Base-by-base conservation (phyloP, 2,888 invertebrate genomes). In the Sarcophaga subvicina region DNA sequence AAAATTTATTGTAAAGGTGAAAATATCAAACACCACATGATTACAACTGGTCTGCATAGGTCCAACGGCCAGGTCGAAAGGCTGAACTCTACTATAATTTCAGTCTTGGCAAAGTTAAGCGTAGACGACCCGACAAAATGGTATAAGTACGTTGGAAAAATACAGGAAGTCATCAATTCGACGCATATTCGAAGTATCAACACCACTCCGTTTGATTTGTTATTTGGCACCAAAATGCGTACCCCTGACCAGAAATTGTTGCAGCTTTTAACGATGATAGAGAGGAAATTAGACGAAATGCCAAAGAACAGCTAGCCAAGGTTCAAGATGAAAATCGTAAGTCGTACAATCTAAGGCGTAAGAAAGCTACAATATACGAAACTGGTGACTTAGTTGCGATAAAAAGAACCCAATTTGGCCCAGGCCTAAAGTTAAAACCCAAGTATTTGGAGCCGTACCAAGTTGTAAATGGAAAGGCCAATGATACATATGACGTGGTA, bases 1-100 rank as follows among this genome's bases (percentile, higher is more conserved):
- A 37, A 88, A 82, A 84, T 90, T 0, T 93, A 92, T 83, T 92
- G 93, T 85, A 54, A 89, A 20, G 89, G 89, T 2, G 91, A 93
- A 80, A 87, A 87, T 0, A 84, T 86, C 14, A 69, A 78, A 47
- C 80, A 82, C 8, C 45, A 37, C n/a, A 78, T 80, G 49, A 83
- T 86, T 20, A 87, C 87, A 14, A 88, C 83, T 37, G 84, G 85
- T 69, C 25, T 88, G 20, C 85, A 85, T 17, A 25, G 87, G 2
- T 80, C 81, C 3, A 88, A 87, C 60, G 85, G 83, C 12, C 87
- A 88, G 22, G 49, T 88, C 0, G 85, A 85, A 71, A 81, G 87
- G n/a, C 25, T 88, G 11, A 86, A 86, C 27, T 5, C 59, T 6
- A 64, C 60, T 3, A 85, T 88, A 1, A 75, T 69, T 4, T 25